Base-by-base conservation (phyloP, 2,113 vertebrate species). In the Tupaia chinensis region DNA sequence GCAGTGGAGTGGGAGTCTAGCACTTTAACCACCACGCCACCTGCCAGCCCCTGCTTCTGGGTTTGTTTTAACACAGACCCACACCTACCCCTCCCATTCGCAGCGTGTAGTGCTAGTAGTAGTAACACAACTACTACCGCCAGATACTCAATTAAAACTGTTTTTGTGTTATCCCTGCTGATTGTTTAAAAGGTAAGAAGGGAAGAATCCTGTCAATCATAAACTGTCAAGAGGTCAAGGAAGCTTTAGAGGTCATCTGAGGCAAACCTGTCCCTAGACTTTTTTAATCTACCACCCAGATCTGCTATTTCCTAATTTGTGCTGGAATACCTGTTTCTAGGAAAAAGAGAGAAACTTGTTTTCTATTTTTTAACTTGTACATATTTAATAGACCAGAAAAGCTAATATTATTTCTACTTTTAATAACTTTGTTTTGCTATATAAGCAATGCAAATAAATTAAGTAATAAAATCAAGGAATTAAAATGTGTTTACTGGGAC, bases 391-490 rank as follows among this genome's bases (percentile, higher is more conserved):
- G 17, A 44, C 2, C 29, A 54, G 27, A 92, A 96, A 94, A 87
- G 13, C 44, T 76, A 6, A 19, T 84, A 70, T 58, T 60, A 79
- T n/a, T 77, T 78, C 56, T 83, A 56, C n/a, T 63, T 92, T 92
- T n/a, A 95, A 79, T 90, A 84, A 56, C 17, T 85, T 83, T 74
- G 56, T 72, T 91, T 85, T 89, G 23, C 14, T 72, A 44, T 68
- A 20, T 77, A 95, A 85, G 9, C 61, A 72, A 53, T 86, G 85
- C 9, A 91, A 61, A 70, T 74, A 80, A 54, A 44, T 73, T 87
- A 72, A 76, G 14, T 91, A 89, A 93, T 87, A 60, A 94, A 82
- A 68, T 78, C 44, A 89, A 91, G 19, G 69, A 79, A 58, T 63
- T 66, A 73, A 60, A 72, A 78, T 81, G 27, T 90, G 66, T 80